Evolutionary conservation across 2,888 invertebrate genomes (phyloP).

Genomic region (Acleris emargana): DNA sequence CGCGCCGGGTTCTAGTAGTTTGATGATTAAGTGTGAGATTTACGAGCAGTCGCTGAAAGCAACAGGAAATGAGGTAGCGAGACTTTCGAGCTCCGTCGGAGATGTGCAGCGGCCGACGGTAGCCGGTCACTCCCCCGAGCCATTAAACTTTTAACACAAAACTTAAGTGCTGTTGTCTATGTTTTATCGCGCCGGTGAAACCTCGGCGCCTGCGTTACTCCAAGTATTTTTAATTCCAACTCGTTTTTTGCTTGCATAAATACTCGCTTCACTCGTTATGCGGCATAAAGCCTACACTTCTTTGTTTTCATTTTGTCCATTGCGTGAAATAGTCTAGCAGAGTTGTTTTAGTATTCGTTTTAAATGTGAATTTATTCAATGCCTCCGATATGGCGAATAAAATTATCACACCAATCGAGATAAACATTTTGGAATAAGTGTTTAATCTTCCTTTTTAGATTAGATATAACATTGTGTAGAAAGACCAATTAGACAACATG

Average conservation of each 20-base stretch:
- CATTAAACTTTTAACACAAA: constrained; percentile 54
- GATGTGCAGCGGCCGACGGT: constrained; percentile 43
- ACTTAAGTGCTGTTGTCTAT: constrained; percentile 39
- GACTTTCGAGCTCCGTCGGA: constrained; percentile 2
- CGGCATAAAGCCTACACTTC: constrained; percentile 27
- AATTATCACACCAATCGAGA: constrained; percentile 8
- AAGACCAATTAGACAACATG: constrained; percentile 10
- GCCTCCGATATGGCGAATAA: background rate
- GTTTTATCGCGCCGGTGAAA: constrained; percentile 50
- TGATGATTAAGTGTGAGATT: constrained; percentile 8
- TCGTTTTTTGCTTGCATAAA: constrained; percentile 57
- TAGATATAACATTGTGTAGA: constrained; percentile 7
- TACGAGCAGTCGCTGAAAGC: constrained; percentile 34
- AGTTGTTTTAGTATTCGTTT: background rate
- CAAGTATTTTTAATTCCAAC: constrained; percentile 51
- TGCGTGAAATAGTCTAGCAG: constrained; percentile 34
- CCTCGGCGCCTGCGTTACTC: constrained; percentile 51
- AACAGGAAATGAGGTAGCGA: constrained; percentile 41
- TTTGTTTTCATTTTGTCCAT: constrained; percentile 50
- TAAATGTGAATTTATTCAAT: background rate
- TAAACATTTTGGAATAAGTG: constrained; percentile 7
- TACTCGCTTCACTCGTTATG: constrained; percentile 39
- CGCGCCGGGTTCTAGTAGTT: constrained; percentile 1
- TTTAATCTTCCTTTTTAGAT: constrained; percentile 1
- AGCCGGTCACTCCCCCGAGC: constrained; percentile 61